Base-by-base conservation (phyloP, 2,113 vertebrate species). In the Limanda limanda region DNA sequence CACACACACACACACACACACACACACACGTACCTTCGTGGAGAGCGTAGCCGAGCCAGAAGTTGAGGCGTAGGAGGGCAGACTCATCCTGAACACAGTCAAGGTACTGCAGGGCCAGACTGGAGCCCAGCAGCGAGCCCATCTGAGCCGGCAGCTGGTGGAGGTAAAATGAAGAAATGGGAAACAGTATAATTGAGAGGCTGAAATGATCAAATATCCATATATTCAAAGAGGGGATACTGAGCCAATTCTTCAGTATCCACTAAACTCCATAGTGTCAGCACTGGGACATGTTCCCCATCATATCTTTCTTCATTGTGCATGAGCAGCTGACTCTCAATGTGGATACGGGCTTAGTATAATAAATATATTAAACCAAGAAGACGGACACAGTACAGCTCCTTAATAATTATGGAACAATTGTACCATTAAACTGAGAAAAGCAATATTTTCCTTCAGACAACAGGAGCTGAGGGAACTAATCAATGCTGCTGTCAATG, bases 101-200 rank as follows among this genome's bases (percentile, higher is more conserved):
- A 76, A 99, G 88, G 84, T 96, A 97, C 73, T 98, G 96, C 83
- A 99, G 95, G 0, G 97, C 86, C 68, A 98, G 89, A 64, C 94
- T 93, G 71, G 91, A 97, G 54, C 94, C 93, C 64, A 99, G 85
- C 82, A 98, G 94, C 24, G 97, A 98, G 56, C 96, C 96, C 95
- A 99, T 98, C 93, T 95, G 97, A 78, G 97, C 94, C 14, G 98
- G 97, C 78, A 98, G 94, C 97, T 99, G 90, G 70, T 88, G 86
- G 62, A 71, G 86, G 45, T 59, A 71, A 17, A 79, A 77, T 6
- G 42, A 67, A 83, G 15, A 76, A 62, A 58, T 3, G 48, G 17
- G 23, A 63, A 74, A 73, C 68, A 61, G 35, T 15, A 18, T 60
- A 25, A 79, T 0, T 25, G 4, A 40, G n/a, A 57, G 15, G 14